Evolutionary conservation across 2,113 vertebrate genomes (phyloP).

Genomic region (Thamnaconus septentrionalis): DNA sequence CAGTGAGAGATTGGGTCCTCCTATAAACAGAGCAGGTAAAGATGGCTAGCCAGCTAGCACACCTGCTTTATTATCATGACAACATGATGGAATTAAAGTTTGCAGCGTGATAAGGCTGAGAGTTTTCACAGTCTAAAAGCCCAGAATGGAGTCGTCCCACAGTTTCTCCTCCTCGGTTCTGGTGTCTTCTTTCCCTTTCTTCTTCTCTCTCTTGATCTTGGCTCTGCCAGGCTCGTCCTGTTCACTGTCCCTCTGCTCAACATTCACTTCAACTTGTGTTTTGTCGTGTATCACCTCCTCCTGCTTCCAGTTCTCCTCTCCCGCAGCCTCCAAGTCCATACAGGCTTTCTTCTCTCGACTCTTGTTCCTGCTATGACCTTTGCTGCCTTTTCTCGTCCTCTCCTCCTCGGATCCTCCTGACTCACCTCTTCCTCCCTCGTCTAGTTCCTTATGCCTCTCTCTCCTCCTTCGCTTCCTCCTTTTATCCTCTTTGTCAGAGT

Average conservation of each 20-base stretch:
- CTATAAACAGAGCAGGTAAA: conserved; percentile 4
- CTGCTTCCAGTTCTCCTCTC: neutral
- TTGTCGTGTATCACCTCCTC: conserved; percentile 22
- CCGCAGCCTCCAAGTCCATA: conserved; percentile 10
- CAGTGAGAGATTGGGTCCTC: neutral
- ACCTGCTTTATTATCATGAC: neutral
- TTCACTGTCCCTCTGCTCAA: conserved; percentile 52
- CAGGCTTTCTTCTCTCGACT: conserved; percentile 7
- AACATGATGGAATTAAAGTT: neutral
- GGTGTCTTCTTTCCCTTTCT: conserved; percentile 69
- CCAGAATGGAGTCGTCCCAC: conserved; percentile 86
- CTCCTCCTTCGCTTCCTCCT: conserved; percentile 38
- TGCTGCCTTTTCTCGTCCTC: conserved; percentile 26
- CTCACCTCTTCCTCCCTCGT: conserved; percentile 51
- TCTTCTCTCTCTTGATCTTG: conserved; percentile 78
- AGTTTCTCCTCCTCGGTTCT: conserved; percentile 87
- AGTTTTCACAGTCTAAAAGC: conserved; percentile 59
- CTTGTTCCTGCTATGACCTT: conserved; percentile 21
- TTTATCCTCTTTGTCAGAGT: conserved; percentile 36
- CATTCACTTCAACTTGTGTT: conserved; percentile 32
- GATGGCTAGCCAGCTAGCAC: conserved; percentile 49
- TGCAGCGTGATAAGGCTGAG: conserved; percentile 1
- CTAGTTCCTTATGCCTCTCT: conserved; percentile 20
- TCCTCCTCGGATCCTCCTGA: conserved; percentile 45
- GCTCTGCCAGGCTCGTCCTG: conserved; percentile 61